A percentile compares a stretch with the other conserved stretches of the same genome.
These are phyloP conservation scores for Dorcus hopei DNA, from an alignment of 2,888 invertebrate genomes.

Conservation along the genomic window DNA sequence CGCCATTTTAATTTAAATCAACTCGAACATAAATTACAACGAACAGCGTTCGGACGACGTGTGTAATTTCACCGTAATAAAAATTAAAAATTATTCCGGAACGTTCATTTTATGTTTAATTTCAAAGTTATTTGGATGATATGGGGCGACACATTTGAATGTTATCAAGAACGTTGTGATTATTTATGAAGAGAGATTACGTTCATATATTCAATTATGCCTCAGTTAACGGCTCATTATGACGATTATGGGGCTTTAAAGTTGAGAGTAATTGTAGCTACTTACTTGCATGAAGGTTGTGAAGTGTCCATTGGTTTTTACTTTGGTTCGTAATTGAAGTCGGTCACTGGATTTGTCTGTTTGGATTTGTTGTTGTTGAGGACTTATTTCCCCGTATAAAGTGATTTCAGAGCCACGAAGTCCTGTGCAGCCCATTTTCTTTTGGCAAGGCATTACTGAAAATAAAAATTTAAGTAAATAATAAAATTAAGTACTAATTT, in stretches of 20 bases:
- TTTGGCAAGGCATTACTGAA: slow-evolving; percentile 19
- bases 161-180: too few species aligned
- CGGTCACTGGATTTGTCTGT: slow-evolving; percentile 29
- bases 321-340: slow-evolving; percentile 52
- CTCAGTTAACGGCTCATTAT: too few species aligned
- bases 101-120: too few species aligned
- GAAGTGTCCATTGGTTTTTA: slow-evolving; percentile 66
- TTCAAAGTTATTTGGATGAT: too few species aligned
- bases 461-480: background rate
- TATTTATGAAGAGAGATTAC: too few species aligned
- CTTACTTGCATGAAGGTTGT: slow-evolving; percentile 64
- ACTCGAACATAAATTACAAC: slow-evolving; percentile 13
- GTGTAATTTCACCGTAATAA: too few species aligned
- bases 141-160: too few species aligned
- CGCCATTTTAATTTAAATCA: slow-evolving; percentile 16
- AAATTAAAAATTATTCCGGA: too few species aligned
- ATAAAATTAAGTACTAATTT: too few species aligned
- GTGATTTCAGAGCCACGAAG: slow-evolving; percentile 51
- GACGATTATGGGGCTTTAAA: too few species aligned
- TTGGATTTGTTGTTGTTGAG: slow-evolving; percentile 22
- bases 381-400: slow-evolving; percentile 46
- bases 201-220: too few species aligned
- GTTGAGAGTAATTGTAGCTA: too few species aligned
- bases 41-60: background rate
- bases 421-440: slow-evolving; percentile 50